Evolutionary conservation across 2,888 invertebrate species (phyloP).

Genomic region (Colostygia pectinataria): DNA sequence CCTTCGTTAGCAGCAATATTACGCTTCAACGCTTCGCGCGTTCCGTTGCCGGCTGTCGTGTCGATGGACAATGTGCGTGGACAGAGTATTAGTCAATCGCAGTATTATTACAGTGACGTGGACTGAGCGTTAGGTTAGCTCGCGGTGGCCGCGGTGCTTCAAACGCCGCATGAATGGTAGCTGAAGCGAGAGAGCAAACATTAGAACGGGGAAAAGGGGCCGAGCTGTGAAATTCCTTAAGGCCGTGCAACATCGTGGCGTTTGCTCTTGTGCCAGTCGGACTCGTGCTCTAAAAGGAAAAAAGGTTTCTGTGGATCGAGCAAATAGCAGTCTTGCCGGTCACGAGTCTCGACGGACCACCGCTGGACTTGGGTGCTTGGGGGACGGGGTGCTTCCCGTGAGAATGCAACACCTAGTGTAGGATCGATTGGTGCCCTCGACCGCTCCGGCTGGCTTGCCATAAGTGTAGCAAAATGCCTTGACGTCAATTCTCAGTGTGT

Average conservation of each 20-base stretch:
- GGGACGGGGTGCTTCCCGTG: conserved; percentile 19
- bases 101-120: conserved; percentile 83
- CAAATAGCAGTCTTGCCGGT: conserved; percentile 75
- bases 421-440: conserved; percentile 43
- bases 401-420: conserved; percentile 29
- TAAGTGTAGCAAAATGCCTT: conserved; percentile 77
- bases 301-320: conserved; percentile 76
- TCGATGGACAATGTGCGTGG: conserved; percentile 79
- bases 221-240: conserved; percentile 82
- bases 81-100: conserved; percentile 83
- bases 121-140: conserved; percentile 78
- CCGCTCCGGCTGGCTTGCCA: conserved; percentile 72
- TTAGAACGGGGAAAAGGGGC: conserved; percentile 71
- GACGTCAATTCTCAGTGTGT: conserved; percentile 83
- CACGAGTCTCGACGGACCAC: conserved; percentile 78
- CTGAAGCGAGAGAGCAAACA: conserved; percentile 79
- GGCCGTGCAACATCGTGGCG: conserved; percentile 78
- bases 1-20: conserved; percentile 67
- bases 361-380: conserved; percentile 59
- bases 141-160: conserved; percentile 74
- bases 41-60: conserved; percentile 79
- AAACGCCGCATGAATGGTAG: conserved; percentile 78
- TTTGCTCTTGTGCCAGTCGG: conserved; percentile 76
- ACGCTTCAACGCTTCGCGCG: conserved; percentile 80
- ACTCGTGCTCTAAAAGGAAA: conserved; percentile 80